These are phyloP conservation scores for Magallana gigas DNA, from an alignment of 1,140 invertebrate species.

Conservation along the genomic window DNA sequence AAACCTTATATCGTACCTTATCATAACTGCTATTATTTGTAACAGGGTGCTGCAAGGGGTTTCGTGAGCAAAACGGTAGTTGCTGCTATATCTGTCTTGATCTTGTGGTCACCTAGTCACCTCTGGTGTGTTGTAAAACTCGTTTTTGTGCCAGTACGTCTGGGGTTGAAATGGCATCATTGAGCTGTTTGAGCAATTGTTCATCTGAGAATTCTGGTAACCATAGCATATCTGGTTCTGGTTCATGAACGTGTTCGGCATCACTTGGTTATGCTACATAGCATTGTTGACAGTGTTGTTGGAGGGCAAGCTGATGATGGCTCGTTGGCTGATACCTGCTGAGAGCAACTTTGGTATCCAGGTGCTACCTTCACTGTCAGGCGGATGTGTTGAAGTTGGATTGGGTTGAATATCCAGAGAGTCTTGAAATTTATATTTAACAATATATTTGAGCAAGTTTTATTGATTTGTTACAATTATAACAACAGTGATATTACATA, in stretches of 20 bases:
- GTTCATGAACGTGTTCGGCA: not conserved
- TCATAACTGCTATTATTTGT: not conserved
- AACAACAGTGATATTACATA: too few relatives aligned
- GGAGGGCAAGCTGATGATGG: not conserved
- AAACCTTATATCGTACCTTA: not conserved
- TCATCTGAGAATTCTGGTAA: not conserved
- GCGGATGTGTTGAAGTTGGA: not conserved
- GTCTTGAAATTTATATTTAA: not conserved
- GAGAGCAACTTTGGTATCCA: not conserved
- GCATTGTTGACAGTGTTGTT: not conserved
- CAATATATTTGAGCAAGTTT: too few relatives aligned
- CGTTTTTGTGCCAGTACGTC: not conserved
- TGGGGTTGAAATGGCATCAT: not conserved
- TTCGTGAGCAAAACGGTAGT: not conserved
- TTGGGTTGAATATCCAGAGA: not conserved
- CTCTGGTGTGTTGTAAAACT: not conserved
- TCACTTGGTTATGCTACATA: not conserved
- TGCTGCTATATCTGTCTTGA: not conserved
- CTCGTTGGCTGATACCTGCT: not conserved
- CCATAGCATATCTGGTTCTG: not conserved
- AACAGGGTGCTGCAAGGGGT: not conserved
- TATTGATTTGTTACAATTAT: too few relatives aligned
- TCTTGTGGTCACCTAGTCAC: not conserved
- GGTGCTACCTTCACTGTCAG: not conserved
- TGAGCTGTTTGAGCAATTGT: not conserved